These are phyloP conservation scores for Elanoides forficatus DNA, from an alignment of 2,113 vertebrate genomes.

Conservation along the genomic window DNA sequence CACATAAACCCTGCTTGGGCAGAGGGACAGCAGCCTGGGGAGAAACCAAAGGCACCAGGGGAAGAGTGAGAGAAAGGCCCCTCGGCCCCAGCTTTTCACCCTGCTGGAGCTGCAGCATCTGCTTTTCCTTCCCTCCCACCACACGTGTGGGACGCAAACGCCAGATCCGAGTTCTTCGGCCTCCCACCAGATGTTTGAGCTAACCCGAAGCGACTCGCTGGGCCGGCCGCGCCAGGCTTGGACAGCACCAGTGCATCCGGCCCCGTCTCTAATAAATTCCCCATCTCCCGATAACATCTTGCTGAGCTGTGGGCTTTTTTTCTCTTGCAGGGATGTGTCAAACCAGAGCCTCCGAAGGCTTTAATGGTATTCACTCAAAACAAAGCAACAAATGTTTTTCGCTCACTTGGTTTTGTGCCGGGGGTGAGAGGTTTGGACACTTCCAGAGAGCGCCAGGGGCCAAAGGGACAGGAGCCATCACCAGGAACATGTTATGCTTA, in stretches of 20 bases:
- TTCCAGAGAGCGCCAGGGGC: not conserved
- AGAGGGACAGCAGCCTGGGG: not conserved
- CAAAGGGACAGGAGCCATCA: not conserved
- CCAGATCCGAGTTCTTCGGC: not conserved
- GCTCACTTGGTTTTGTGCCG: not conserved
- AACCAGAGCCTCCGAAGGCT: not conserved
- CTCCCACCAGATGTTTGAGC: not conserved
- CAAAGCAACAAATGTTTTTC: not conserved
- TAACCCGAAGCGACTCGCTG: not conserved
- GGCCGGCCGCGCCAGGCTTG: not conserved
- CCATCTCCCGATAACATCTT: slow-evolving; percentile 30
- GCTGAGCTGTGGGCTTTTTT: slow-evolving; percentile 22
- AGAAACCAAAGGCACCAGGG: not conserved
- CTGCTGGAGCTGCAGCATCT: rapidly evolving
- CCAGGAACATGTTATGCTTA: not conserved
- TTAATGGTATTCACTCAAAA: not conserved
- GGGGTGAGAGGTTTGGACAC: not conserved
- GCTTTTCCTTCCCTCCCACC: not conserved
- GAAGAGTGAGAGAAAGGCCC: rapidly evolving
- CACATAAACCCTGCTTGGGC: not conserved
- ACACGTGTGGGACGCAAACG: not conserved
- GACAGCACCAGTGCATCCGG: not conserved
- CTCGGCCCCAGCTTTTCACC: not conserved
- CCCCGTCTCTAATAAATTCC: not conserved
- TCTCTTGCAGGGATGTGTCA: not conserved